Percentiles rank a stretch among this genome's conserved stretches.
Conservation (phyloP, 2,113 vertebrate genomes). For the Elgaria multicarinata region DNA sequence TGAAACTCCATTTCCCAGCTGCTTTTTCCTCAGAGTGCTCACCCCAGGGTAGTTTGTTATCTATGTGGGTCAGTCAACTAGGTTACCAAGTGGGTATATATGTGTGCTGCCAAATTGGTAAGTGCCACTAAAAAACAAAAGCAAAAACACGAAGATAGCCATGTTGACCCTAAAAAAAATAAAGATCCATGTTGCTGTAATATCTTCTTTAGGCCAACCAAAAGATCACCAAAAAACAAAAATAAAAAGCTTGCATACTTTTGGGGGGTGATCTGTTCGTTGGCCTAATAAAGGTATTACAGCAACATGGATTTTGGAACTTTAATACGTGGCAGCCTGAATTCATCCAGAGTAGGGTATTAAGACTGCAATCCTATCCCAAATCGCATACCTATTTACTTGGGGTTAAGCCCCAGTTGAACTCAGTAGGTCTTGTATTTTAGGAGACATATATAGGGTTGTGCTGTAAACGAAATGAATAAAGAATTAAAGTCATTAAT, state of each 20-base stretch:
- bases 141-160: too few species aligned
- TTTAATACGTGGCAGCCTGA: not conserved
- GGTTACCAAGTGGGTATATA: not conserved
- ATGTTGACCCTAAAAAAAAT: too few species aligned
- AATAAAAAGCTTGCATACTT: too few species aligned
- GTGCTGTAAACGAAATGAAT: conserved; percentile 48
- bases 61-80: not conserved
- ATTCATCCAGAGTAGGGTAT: not conserved
- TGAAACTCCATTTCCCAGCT: not conserved
- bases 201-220: too few species aligned
- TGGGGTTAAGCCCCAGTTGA: not conserved
- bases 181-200: too few species aligned
- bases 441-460: conserved; percentile 40
- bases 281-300: too few species aligned
- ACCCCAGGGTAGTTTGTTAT: not conserved
- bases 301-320: not conserved
- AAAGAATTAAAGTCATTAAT: conserved; percentile 45
- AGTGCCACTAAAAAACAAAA: too few species aligned
- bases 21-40: not conserved
- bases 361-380: not conserved
- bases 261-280: too few species aligned
- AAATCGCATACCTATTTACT: not conserved
- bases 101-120: too few species aligned
- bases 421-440: not conserved
- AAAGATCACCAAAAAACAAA: too few species aligned